Base-by-base conservation (phyloP, 30 jellyfish, hydroid and myxozoan genomes). In the Rhopilema esculentum region DNA sequence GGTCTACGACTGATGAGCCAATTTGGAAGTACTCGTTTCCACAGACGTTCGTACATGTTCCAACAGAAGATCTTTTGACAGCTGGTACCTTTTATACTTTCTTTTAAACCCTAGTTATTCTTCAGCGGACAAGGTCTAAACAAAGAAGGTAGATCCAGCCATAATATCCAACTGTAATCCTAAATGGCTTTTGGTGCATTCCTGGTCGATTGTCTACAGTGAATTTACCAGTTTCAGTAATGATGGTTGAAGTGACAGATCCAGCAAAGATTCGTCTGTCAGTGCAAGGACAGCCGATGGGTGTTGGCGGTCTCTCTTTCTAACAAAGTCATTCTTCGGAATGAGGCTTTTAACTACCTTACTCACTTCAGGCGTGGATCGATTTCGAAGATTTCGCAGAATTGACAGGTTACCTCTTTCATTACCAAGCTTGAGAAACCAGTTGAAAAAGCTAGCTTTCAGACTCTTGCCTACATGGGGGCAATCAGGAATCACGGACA, bases 281-380 rank as follows among this genome's bases (percentile, higher is more conserved):
- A 83, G 66, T 6, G 80, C 69, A n/a, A 83, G 49, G 26, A 83
- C 92, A 29, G 92, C 92, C 22, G 81, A 26, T 16, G 86, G 92
- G 32, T 83, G 87, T 57, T 83, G 92, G n/a, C 86, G 49, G 40
- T 83, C 92, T 83, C 52, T 70, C 22, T 83, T 83, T 79, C 31
- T 83, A 0, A 83, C 92, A 50, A 48, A 57, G 49, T 83, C 92
- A 53, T 83, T 83, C 29, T 57, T 69, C 22, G 86, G 86, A 25
- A 83, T 69, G 28, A 83, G n/a, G 4, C 33, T 48, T 57, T 68
- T 19, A 16, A 85, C 16, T 32, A 20, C 23, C 1, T 66, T 49
- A 40, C 32, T 85, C 49, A 64, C 40, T 57, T 26, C 30, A 12
- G 16, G 68, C 24, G 31, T 82, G 8, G 93, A 85, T 22, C 76